Base-by-base conservation (phyloP, 2,888 invertebrate species). In the Choristoneura rosaceana region DNA sequence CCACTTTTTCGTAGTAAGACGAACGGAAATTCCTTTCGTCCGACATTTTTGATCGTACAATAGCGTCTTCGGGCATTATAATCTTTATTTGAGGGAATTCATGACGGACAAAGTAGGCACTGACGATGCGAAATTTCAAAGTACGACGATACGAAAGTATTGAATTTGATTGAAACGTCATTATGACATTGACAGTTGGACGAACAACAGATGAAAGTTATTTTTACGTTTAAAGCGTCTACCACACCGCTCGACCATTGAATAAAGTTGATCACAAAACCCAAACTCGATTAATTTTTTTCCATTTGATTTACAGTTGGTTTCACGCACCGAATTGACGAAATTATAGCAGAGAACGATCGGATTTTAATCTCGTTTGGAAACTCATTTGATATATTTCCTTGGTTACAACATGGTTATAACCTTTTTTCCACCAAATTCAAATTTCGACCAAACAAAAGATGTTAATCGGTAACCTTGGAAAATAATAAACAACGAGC, bases 1-100 rank as follows among this genome's bases (percentile, higher is more conserved):
- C 98, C 12, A 98, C 98, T 92, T 97, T 97, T 89, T 97, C 97
- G 81, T 97, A 97, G 83, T 97, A 97, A 3, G 96, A 96, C 0
- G 97, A 97, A 47, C 97, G 95, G 88, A 97, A 97, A 90, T 97
- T 97, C 76, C 97, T 93, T 85, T 97, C 97, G 83, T 97, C 97
- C 14, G 95, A 93, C 88, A 89, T 93, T 78, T 79, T 83, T 5
- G 62, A 66, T 61, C 66, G 45, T 59, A 68, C 15, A 58, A 43
- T 67, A 25, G 67, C 47, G 47, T 71, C 71, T 68, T 71, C 71
- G 55, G 71, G 71, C 71, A 71, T 71, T 63, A 66, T 66, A 55
- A 64, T 64, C 63, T 69, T 64, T 68, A 33, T 64, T 64, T 50
- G 17, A 33, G 55, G 61, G 58, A 65, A 45, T 64, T 58, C 68